Evolutionary conservation across 2,797 vertebrate genomes (phyloP), one percentile per base, ranked within the genome.

Genomic region (Lacerta viridis): DNA sequence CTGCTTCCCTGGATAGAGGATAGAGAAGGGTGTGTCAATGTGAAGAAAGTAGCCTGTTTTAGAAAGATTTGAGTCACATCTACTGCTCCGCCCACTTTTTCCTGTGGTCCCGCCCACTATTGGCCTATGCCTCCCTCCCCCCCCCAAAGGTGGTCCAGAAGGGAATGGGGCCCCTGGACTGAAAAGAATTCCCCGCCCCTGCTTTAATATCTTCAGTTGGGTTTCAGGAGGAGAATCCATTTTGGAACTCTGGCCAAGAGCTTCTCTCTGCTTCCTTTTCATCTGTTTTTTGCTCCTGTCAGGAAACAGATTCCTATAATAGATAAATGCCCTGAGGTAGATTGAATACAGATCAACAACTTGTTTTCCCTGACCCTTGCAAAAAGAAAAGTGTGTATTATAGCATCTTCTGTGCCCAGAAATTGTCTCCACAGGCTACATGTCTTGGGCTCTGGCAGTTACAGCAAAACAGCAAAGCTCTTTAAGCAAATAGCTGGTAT

Each of bases 401-500:
- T 77, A 88, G 90, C 90, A 91, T 86, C 81, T 71, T 43, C 84
- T 83, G 83, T 91, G 46, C 36, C 36, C 23, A 59, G 79, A 2
- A 61, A 85, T 80, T 74, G 20, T 77, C 77, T 91, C 82, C 82
- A 75, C 92, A 91, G 87, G 88, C 71, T 4, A 27, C 6, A 91
- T 90, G 74, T 46, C 74, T 88, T 33, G 3, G 82, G 82, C 68
- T 66, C 86, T 91, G 82, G 66, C 61, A 91, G 76, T 72, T 29
- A 55, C 50, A 55, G 72, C 50, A 79, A 87, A 87, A 84, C 15
- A 85, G 64, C 91, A 93, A 94, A 87, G 69, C n/a, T 46, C 68
- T 93, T 91, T 79, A 90, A 94, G 91, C 89, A 94, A 90, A 83
- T 91, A 91, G 46, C 64, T 87, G 79, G 76, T 68, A 86, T 87